A percentile compares a stretch with the other conserved stretches of the same genome.
phyloP scores from a whole-genome alignment of 2,113 vertebrate species.

The Vidua chalybeata region DNA sequence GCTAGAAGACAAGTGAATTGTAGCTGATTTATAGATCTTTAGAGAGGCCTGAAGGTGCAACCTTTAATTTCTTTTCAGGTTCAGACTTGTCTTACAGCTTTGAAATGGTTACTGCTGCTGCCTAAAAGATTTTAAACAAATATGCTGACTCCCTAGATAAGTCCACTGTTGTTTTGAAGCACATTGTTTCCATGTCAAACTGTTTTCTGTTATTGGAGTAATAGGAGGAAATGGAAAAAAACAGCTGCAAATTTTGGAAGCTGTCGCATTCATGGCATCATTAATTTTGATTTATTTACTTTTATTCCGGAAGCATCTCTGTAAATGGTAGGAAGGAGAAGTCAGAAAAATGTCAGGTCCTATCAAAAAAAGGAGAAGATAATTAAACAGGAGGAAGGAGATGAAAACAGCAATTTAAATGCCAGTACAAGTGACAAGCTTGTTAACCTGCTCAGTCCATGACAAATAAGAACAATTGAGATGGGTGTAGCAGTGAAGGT shows the following conservation, averaged over 20 bases:
- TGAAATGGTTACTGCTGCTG: not conserved
- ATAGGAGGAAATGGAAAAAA: not conserved
- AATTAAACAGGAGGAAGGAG: constrained; percentile 3
- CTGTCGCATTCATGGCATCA: not conserved
- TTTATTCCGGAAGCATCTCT: not conserved
- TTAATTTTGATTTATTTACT: constrained; percentile 36
- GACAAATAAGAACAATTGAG: not conserved
- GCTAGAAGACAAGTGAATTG: not conserved
- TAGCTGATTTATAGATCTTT: not conserved
- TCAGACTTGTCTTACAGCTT: not conserved
- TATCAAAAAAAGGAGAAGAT: not conserved
- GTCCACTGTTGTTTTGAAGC: not conserved
- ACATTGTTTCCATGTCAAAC: not conserved
- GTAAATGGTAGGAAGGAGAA: not conserved
- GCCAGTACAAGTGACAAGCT: not conserved
- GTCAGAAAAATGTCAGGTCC: constrained; percentile 22
- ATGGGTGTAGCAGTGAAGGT: not conserved
- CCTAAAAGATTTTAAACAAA: not conserved
- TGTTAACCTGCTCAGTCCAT: not conserved
- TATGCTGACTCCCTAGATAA: not conserved
- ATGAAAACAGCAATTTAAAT: constrained; percentile 39
- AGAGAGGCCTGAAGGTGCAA: not conserved
- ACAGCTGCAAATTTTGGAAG: not conserved
- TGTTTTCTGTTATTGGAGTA: not conserved
- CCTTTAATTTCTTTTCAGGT: not conserved